Conservation (phyloP, 2,113 vertebrate species). For the Heloderma charlesbogerti region DNA sequence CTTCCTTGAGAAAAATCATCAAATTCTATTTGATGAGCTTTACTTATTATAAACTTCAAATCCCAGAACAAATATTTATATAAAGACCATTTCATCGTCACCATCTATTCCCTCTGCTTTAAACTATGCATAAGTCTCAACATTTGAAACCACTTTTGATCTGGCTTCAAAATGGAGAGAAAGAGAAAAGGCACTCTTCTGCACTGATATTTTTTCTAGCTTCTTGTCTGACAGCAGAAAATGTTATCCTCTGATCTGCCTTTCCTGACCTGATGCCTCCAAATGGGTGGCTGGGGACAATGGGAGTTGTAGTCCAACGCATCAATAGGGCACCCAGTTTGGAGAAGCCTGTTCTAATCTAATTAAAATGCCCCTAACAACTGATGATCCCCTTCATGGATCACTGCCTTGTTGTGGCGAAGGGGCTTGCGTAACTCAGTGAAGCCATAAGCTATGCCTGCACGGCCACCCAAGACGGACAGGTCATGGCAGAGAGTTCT, state of each 20-base stretch:
- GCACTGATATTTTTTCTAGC: not conserved
- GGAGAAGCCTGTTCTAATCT: no score
- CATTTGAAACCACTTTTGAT: not conserved
- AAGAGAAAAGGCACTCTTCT: not conserved
- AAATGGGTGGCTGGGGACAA: no score
- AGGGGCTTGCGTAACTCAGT: no score
- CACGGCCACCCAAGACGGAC: no score
- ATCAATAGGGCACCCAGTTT: no score
- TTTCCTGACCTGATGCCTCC: no score
- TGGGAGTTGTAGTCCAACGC: no score
- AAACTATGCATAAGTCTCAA: slow-evolving; percentile 14
- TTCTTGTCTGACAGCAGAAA: not conserved
- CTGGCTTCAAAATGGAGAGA: not conserved
- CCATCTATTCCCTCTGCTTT: slow-evolving; percentile 32
- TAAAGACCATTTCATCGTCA: slow-evolving; percentile 26
- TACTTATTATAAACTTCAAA: slow-evolving; percentile 46
- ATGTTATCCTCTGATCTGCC: not conserved
- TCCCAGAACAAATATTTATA: slow-evolving; percentile 19
- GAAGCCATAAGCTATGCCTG: no score
- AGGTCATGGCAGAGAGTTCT: no score
- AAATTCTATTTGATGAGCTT: slow-evolving; percentile 50
- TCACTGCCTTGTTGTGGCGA: no score
- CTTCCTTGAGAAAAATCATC: slow-evolving; percentile 46
- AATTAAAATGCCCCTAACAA: not conserved
- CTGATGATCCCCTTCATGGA: no score